These are phyloP conservation scores for Branchellion lobata DNA, from an alignment of 2,888 invertebrate species.

Conservation along the genomic window DNA sequence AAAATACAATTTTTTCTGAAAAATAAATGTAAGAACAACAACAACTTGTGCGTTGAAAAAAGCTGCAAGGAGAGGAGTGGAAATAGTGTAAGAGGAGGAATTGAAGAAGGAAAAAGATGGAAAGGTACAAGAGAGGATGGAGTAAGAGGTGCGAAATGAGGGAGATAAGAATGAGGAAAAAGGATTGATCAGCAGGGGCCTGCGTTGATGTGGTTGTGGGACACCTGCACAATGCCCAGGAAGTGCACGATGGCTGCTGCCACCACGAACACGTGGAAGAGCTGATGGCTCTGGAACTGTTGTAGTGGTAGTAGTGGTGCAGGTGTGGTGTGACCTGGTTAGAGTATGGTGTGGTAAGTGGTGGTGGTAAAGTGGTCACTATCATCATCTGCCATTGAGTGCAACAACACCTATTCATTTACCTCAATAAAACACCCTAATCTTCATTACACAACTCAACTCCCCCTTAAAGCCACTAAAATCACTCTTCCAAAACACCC, in stretches of 20 bases:
- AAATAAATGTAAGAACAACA: too few relatives aligned
- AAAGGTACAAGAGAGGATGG: background rate
- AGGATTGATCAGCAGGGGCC: constrained; percentile 19
- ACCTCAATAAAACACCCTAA: too few relatives aligned
- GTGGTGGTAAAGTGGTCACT: too few relatives aligned
- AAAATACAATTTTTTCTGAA: too few relatives aligned
- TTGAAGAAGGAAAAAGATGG: background rate
- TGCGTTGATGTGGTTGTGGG: constrained; percentile 53
- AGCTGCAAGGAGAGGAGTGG: too few relatives aligned
- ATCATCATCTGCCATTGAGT: too few relatives aligned
- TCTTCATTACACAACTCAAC: background rate
- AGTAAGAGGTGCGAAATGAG: background rate
- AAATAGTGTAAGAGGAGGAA: too few relatives aligned
- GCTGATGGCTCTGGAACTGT: constrained; percentile 75
- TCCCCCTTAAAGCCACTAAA: background rate
- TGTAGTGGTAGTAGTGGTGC: background rate
- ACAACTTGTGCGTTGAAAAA: too few relatives aligned
- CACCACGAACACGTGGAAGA: constrained; percentile 92
- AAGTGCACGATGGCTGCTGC: constrained; percentile 91
- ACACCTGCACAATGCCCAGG: constrained; percentile 69
- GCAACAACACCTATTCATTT: too few relatives aligned
- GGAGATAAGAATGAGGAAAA: background rate
- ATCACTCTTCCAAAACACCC: background rate
- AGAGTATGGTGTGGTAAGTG: too few relatives aligned
- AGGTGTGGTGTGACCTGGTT: background rate